phyloP scores from a whole-genome alignment of 1,140 invertebrate genomes.

The Drosophila sucinea region DNA sequence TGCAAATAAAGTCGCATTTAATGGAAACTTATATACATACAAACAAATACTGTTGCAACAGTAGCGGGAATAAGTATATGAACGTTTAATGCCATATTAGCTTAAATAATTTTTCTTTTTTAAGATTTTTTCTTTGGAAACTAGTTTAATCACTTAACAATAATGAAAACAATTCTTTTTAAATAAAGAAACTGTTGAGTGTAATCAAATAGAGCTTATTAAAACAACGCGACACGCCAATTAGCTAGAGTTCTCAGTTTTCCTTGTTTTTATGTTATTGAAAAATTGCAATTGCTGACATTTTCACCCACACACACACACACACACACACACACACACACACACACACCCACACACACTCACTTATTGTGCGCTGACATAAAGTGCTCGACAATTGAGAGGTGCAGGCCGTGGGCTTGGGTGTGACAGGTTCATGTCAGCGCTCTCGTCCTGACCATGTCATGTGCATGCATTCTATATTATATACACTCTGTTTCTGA shows the following conservation, averaged over 20 bases:
- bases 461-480: conserved; percentile 40
- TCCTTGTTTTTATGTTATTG: conserved; percentile 18
- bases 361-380: conserved; percentile 29
- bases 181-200: too few species aligned
- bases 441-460: conserved; percentile 37
- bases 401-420: conserved; percentile 18
- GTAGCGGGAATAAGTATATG: too few species aligned
- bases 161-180: too few species aligned
- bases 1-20: too few species aligned
- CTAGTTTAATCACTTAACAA: too few species aligned
- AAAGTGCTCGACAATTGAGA: conserved; percentile 46
- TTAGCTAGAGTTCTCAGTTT: conserved; percentile 30
- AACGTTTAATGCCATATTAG: too few species aligned
- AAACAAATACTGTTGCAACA: too few species aligned
- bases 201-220: not conserved
- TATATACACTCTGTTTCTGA: conserved; percentile 26
- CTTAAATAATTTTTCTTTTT: too few species aligned
- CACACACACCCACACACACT: not conserved
- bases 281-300: conserved; percentile 33
- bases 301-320: conserved; percentile 7
- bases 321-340: conserved; percentile 3
- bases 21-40: too few species aligned
- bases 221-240: not conserved
- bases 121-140: too few species aligned
- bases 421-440: conserved; percentile 35